Evolutionary conservation across 2,797 vertebrate species (phyloP).

Genomic region (Poecilia velifera): DNA sequence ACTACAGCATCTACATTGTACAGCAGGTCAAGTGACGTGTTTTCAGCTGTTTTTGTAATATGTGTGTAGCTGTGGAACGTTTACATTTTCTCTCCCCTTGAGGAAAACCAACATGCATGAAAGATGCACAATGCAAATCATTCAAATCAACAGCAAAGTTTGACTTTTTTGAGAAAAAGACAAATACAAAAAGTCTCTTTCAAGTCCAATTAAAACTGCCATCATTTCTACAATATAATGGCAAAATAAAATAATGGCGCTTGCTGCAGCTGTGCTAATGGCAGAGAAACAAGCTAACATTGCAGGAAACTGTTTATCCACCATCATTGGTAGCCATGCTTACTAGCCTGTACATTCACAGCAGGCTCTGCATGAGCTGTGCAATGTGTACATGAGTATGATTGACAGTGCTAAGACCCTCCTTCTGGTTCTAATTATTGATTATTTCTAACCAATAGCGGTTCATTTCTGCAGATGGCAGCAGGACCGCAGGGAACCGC

Average conservation of each 20-base stretch:
- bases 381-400: too few relatives aligned
- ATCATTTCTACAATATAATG: neutral
- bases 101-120: neutral
- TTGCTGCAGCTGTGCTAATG: too few relatives aligned
- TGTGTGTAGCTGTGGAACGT: neutral
- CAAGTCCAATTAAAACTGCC: neutral
- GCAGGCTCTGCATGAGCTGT: too few relatives aligned
- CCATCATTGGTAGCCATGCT: too few relatives aligned
- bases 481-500: too few relatives aligned
- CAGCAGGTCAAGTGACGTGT: constrained; percentile 86
- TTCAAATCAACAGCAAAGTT: neutral
- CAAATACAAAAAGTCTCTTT: neutral
- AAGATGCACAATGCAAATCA: neutral
- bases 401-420: too few relatives aligned
- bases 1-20: constrained; percentile 96
- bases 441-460: too few relatives aligned
- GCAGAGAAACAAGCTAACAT: too few relatives aligned
- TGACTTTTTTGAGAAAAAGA: neutral
- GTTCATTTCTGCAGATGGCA: too few relatives aligned
- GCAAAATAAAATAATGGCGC: neutral
- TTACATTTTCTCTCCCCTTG: neutral
- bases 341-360: too few relatives aligned
- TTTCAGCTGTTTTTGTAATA: neutral
- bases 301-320: too few relatives aligned
- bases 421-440: too few relatives aligned